Base-by-base conservation (phyloP, 2,888 invertebrate species). In the Xylota segnis region DNA sequence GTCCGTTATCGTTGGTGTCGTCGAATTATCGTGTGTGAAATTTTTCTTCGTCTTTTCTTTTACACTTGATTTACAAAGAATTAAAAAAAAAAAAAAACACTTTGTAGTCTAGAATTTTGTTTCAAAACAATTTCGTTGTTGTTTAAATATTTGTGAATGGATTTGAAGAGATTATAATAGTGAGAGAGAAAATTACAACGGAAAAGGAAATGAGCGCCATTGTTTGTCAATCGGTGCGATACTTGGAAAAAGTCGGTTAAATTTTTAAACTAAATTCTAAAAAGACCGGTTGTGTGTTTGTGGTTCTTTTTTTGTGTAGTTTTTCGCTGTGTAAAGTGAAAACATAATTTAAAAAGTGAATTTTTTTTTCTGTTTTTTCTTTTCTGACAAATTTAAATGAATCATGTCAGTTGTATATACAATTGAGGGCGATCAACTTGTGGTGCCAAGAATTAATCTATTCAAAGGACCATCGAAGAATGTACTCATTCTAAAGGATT, bases 361-460 rank as follows among this genome's bases (percentile, higher is more conserved):
- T 45, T 18, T 16, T 43, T 23, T 23, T 23, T 23, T 23, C 10
- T 7, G 9, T 34, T 0, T 5, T 34, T 34, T 34, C 10, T 34
- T 34, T 7, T 34, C 2, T 16, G 4, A 52, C 54, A 34, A 29
- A 23, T 59, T 34, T 34, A 50, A 66, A 72, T 45, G 59, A 88
- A 90, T 89, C 89, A 91, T 91, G 91, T 91, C 91, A 88, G 90
- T 91, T 89, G 91, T 91, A 56, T 90, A 90, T 83, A 91, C 91
- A 52, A 75, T 84, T 54, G 84, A 79, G 37, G 75, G 79, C 23
- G 79, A 84, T 59, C 75, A 79, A 47, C 70, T 59, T 54, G 82
- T 90, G 84, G 89, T 91, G 82, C 90, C 90, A 61, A 91, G 90
- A 88, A 89, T 91, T 87, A 90, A 90, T 88, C 88, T 91, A 75